Evolutionary conservation across 2,113 vertebrate genomes (phyloP).

Genomic region (Phyllopteryx taeniolatus): DNA sequence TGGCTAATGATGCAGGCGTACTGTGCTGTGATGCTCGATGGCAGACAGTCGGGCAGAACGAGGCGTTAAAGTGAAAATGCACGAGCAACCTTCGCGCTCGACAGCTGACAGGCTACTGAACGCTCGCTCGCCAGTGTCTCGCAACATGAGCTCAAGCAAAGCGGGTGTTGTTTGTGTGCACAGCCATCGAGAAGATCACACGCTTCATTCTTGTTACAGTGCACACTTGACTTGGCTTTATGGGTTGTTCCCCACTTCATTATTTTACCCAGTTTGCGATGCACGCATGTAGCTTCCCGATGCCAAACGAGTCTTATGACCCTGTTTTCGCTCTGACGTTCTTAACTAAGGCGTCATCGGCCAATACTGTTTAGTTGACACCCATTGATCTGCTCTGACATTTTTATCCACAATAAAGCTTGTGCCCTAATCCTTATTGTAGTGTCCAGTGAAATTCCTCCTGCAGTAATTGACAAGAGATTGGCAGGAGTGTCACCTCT

Average conservation of each 20-base stretch:
- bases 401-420: constrained; percentile 45
- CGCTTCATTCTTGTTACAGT: constrained; percentile 18
- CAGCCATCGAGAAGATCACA: constrained; percentile 16
- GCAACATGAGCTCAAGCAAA: constrained; percentile 19
- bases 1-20: constrained; percentile 33
- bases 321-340: constrained; percentile 14
- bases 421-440: background rate
- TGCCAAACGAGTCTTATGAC: constrained; percentile 23
- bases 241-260: constrained; percentile 18
- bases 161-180: background rate
- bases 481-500: constrained; percentile 30
- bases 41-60: constrained; percentile 38
- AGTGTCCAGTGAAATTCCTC: constrained; percentile 25
- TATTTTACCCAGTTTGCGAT: constrained; percentile 37
- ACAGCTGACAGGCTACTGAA: constrained; percentile 48
- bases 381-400: constrained; percentile 32
- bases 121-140: constrained; percentile 32
- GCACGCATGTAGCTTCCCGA: constrained; percentile 10
- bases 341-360: constrained; percentile 19
- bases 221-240: constrained; percentile 20
- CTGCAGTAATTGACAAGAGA: constrained; percentile 40
- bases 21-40: constrained; percentile 23
- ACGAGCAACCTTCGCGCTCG: constrained; percentile 45
- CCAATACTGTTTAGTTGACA: constrained; percentile 37
- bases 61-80: constrained; percentile 45